A percentile compares a stretch with the other conserved stretches of the same genome.
These are phyloP conservation scores for Tipula helvola DNA, from an alignment of 2,888 invertebrate species.

Conservation along the genomic window DNA sequence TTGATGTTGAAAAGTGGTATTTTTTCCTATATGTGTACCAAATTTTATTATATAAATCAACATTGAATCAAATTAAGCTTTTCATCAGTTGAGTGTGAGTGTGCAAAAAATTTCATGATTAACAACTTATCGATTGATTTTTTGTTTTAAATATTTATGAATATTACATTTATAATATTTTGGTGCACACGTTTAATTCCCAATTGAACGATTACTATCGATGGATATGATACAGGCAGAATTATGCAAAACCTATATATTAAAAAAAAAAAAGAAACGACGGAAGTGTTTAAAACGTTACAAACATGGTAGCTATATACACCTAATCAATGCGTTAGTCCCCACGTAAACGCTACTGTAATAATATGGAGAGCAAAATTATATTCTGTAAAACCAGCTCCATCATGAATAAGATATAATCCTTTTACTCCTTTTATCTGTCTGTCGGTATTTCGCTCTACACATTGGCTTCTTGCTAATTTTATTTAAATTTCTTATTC, in stretches of 20 bases:
- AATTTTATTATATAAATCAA: background rate
- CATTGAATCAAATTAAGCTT: background rate
- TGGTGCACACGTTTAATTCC: background rate
- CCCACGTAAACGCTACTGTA: background rate
- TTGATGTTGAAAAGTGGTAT: background rate
- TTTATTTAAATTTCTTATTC: background rate
- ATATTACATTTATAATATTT: background rate
- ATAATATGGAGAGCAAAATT: background rate
- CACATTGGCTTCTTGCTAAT: background rate
- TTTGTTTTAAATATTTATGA: background rate
- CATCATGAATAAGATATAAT: background rate
- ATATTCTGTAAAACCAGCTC: background rate
- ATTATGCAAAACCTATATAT: background rate
- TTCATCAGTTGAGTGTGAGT: background rate
- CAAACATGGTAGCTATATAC: background rate
- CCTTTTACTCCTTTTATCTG: background rate
- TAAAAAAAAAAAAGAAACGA: background rate
- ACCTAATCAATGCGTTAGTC: background rate
- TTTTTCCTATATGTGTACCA: background rate
- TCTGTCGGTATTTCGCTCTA: background rate
- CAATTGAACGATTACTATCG: too few species aligned
- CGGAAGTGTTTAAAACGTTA: too few species aligned
- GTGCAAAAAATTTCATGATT: background rate
- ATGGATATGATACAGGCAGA: too few species aligned
- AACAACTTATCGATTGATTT: background rate